Evolutionary conservation across 2,797 vertebrate species (phyloP).

Genomic region (Fratercula arctica): DNA sequence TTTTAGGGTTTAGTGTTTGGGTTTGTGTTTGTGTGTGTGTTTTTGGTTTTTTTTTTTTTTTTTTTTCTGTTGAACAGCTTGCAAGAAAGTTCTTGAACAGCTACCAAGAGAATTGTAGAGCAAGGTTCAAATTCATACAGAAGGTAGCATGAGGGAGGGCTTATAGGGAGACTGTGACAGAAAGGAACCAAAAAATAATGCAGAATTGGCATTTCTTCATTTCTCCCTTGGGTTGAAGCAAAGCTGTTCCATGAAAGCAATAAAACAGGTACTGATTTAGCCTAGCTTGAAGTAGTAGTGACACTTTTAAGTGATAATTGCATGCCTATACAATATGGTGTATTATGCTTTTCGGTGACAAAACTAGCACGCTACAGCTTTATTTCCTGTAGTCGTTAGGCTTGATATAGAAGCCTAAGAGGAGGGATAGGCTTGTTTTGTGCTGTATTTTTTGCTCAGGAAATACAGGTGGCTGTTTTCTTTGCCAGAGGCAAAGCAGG

Average conservation of each 20-base stretch:
- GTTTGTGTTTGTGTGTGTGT: neutral
- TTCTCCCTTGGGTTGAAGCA: neutral
- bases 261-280: neutral
- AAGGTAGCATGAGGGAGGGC: neutral
- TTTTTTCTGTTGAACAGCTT: neutral
- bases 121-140: neutral
- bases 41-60: neutral
- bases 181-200: neutral
- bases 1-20: neutral
- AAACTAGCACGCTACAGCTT: neutral
- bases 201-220: neutral
- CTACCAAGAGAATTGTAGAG: neutral
- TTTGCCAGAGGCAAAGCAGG: neutral
- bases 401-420: neutral
- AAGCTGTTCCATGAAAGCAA: neutral
- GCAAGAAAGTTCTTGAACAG: neutral
- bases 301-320: neutral
- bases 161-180: neutral
- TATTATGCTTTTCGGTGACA: neutral
- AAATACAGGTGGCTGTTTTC: neutral
- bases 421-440: neutral
- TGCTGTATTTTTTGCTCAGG: neutral
- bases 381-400: neutral
- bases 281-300: neutral
- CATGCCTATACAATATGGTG: fast-evolving